Percentiles rank a stretch among this genome's conserved stretches.
Conservation (phyloP, 2,113 vertebrate species). For the Rhea pennata region DNA sequence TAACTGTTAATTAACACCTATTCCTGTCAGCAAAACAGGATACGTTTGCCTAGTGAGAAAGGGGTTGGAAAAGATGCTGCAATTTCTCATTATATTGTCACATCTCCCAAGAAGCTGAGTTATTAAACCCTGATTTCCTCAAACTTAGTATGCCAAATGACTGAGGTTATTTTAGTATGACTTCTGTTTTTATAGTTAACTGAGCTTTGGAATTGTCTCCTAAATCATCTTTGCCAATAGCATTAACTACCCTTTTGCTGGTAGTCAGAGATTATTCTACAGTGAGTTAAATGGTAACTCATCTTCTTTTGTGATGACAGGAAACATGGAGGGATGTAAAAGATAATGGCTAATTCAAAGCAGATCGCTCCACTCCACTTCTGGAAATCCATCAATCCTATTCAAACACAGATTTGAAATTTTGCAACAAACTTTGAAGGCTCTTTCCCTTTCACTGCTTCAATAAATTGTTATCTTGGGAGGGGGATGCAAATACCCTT, state of each 20-base stretch:
- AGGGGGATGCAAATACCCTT: constrained; percentile 33
- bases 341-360: constrained; percentile 75
- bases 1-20: background rate
- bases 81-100: background rate
- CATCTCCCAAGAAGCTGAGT: background rate
- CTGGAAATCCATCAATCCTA: constrained; percentile 59
- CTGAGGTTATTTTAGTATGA: background rate
- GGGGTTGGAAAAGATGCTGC: background rate
- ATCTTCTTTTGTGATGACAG: constrained; percentile 71
- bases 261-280: constrained; percentile 62
- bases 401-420: constrained; percentile 38
- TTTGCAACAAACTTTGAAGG: constrained; percentile 43
- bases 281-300: constrained; percentile 69
- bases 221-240: constrained; percentile 60
- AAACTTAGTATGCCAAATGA: background rate
- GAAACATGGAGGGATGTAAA: constrained; percentile 69
- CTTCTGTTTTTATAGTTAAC: constrained; percentile 64
- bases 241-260: constrained; percentile 56
- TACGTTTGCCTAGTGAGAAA: background rate
- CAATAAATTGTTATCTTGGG: constrained; percentile 32
- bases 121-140: background rate
- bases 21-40: background rate
- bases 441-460: background rate
- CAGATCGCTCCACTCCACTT: constrained; percentile 56
- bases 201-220: constrained; percentile 48